Conservation (phyloP, 2,797 vertebrate species). For the Siniperca obscura region DNA sequence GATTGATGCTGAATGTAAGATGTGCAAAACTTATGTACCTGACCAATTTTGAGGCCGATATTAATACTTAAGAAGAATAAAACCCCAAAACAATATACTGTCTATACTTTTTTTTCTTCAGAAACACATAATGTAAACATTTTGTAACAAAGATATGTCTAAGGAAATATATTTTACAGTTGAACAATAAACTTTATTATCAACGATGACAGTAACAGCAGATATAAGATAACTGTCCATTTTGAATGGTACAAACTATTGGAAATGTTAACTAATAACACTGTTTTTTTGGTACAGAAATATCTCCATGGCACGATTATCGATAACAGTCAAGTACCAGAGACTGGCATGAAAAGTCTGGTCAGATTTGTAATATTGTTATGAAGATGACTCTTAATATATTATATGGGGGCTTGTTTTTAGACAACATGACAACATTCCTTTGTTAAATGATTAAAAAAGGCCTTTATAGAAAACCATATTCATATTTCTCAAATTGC, state of each 20-base stretch:
- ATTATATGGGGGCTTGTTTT: neutral
- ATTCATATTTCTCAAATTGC: neutral
- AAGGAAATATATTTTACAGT: neutral
- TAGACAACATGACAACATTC: neutral
- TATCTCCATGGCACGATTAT: neutral
- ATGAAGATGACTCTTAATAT: neutral
- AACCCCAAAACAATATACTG: neutral
- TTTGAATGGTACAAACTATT: neutral
- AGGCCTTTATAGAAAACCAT: neutral
- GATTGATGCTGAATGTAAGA: conserved; percentile 18
- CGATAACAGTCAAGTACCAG: neutral
- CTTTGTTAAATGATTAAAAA: neutral
- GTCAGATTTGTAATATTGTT: neutral
- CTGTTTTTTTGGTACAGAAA: neutral
- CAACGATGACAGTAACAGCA: neutral
- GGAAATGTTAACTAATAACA: neutral
- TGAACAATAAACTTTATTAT: neutral
- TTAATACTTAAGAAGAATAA: neutral
- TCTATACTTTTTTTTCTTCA: neutral
- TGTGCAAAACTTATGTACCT: neutral
- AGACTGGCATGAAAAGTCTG: neutral
- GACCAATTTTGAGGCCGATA: neutral
- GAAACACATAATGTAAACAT: neutral
- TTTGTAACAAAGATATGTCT: neutral
- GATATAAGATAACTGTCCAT: neutral